Conservation (phyloP, 2,113 vertebrate genomes). For the Coracopsis vasa region DNA sequence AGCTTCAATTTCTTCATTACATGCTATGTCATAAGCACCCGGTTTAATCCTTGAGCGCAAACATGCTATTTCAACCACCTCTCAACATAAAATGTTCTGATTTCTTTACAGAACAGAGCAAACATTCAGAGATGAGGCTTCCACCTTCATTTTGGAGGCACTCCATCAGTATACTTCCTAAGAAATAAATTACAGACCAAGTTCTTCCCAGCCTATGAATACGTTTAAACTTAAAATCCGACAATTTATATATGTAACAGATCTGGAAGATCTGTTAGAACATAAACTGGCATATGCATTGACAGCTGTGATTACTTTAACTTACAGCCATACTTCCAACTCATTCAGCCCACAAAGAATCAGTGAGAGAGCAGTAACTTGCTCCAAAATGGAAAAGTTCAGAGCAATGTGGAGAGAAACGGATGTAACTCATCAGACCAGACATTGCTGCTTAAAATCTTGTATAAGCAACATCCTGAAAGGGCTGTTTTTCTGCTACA, state of each 20-base stretch:
- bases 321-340: neutral
- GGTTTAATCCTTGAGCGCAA: constrained; percentile 50
- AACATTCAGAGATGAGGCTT: neutral
- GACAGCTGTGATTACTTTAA: constrained; percentile 15
- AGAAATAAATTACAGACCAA: constrained; percentile 6
- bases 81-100: constrained; percentile 2
- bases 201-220: neutral
- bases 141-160: neutral
- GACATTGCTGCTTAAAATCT: neutral
- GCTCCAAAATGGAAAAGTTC: neutral
- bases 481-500: neutral
- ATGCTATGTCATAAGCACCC: constrained; percentile 62
- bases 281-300: neutral
- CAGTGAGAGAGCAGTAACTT: neutral
- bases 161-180: neutral
- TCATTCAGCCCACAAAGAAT: neutral
- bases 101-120: constrained; percentile 48
- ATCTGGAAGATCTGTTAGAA: neutral
- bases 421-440: neutral
- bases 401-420: neutral
- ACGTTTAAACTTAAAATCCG: neutral
- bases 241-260: neutral
- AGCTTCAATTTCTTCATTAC: constrained; percentile 67
- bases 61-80: constrained; percentile 27
- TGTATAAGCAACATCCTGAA: accelerated